Evolutionary conservation across 2,113 vertebrate species (phyloP).

Genomic region (Nettapus auritus): DNA sequence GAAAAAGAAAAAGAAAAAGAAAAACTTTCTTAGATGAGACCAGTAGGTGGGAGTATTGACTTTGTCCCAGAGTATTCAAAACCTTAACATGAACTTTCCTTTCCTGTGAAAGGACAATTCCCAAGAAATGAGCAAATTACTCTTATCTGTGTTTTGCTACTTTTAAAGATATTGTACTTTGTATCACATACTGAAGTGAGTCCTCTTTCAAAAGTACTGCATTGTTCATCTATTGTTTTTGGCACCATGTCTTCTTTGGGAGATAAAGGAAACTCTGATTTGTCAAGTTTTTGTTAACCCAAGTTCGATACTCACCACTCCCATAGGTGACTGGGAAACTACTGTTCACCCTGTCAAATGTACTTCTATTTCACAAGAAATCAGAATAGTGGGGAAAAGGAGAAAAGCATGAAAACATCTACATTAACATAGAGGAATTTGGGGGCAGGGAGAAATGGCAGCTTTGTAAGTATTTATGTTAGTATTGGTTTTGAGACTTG

Average conservation of each 20-base stretch:
- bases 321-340: background rate
- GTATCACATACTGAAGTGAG: background rate
- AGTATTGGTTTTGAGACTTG: background rate
- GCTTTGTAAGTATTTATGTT: background rate
- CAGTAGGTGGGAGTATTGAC: slow-evolving; percentile 74
- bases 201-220: slow-evolving; percentile 24
- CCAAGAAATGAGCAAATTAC: slow-evolving; percentile 39
- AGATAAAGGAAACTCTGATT: background rate
- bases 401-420: background rate
- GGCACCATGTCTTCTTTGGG: background rate
- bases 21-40: slow-evolving; percentile 8
- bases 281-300: background rate
- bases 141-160: slow-evolving; percentile 49
- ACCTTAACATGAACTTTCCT: background rate
- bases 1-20: background rate
- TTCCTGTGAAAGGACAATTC: slow-evolving; percentile 12
- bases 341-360: background rate
- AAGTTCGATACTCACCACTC: background rate
- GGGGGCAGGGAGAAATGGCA: background rate
- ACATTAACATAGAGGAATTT: background rate
- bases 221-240: slow-evolving; percentile 47
- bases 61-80: slow-evolving; percentile 16
- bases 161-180: slow-evolving; percentile 31
- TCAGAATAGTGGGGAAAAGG: background rate
- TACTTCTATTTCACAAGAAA: background rate